Evolutionary conservation across 2,888 invertebrate genomes (phyloP), one percentile per base, ranked within the genome.

Genomic region (Sinelater perroti): DNA sequence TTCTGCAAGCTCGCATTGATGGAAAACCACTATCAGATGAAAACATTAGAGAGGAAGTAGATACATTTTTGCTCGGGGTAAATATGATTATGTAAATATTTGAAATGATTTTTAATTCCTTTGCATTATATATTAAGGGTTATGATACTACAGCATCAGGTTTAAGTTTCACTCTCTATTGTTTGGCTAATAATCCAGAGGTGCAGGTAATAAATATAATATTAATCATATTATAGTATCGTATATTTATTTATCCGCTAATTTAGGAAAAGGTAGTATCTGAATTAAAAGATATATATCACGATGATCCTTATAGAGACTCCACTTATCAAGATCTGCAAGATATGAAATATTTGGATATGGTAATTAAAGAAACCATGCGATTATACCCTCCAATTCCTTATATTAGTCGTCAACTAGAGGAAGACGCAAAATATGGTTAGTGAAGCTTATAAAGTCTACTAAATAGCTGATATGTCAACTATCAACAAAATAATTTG

Each of bases 301-400:
- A 6, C 11, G 50, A 20, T 11, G 28, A 50, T 8, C 5, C 3
- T 3, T 11, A 24, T 6, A 10, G 50, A 6, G 14, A 16, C 3
- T 7, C 21, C 2, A 26, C 26, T 3, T 4, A 26, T 6, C 10
- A 28, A 3, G 50, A 50, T 40, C 14, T 50, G 11, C 28, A 21
- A 6, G 30, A 38, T 10, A 24, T 50, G 13, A 17, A 28, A 6
- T 40, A 50, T 28, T 11, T 50, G 18, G 50, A 50, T 18, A 36
- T 7, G 10, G 50, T 50, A 2, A 36, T 50, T 6, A 50, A 50
- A 38, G 50, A 50, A 50, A 26, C 38, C 0, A 3, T 50, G 10
- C 36, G 50, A 1, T 6, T 50, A 5, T 50, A 28, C n/a, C 50
- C 50, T 1, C 1, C 13, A 2, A 20, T 10, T 8, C 30, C 45